These are phyloP conservation scores for Lathronympha strigana DNA, from an alignment of 2,888 invertebrate species.

Conservation along the genomic window DNA sequence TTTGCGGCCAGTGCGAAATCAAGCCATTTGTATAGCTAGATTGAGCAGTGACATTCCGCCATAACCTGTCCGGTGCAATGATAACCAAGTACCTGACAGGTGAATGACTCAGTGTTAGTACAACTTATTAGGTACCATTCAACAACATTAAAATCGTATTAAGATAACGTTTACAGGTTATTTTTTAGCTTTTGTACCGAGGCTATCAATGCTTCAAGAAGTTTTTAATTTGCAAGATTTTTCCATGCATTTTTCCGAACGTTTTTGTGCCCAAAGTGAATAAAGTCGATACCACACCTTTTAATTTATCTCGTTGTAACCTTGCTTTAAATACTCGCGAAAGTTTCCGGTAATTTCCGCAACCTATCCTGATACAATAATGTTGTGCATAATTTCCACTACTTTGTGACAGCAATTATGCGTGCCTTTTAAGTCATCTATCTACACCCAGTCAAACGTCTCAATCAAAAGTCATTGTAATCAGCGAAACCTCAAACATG, in stretches of 20 bases:
- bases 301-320: too few relatives aligned
- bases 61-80: conserved; percentile 41
- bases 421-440: conserved; percentile 23
- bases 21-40: conserved; percentile 37
- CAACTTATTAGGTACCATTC: conserved; percentile 58
- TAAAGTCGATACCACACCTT: too few relatives aligned
- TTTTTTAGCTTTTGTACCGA: background rate
- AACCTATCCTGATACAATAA: background rate
- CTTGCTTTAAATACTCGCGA: background rate
- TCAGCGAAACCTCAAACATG: conserved; percentile 24
- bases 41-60: conserved; percentile 42
- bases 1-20: conserved; percentile 35
- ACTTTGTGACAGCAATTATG: conserved; percentile 34
- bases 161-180: conserved; percentile 46
- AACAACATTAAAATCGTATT: conserved; percentile 64
- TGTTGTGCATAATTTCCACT: background rate
- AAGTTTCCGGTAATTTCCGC: background rate
- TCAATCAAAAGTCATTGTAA: conserved; percentile 36
- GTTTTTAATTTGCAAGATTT: background rate
- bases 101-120: conserved; percentile 68
- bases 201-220: background rate
- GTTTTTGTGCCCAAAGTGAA: too few relatives aligned
- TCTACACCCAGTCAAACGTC: conserved; percentile 25
- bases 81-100: conserved; percentile 55
- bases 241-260: too few relatives aligned